These are phyloP conservation scores for Thripadectes ignobilis DNA, from an alignment of 2,797 vertebrate genomes.

Conservation along the genomic window DNA sequence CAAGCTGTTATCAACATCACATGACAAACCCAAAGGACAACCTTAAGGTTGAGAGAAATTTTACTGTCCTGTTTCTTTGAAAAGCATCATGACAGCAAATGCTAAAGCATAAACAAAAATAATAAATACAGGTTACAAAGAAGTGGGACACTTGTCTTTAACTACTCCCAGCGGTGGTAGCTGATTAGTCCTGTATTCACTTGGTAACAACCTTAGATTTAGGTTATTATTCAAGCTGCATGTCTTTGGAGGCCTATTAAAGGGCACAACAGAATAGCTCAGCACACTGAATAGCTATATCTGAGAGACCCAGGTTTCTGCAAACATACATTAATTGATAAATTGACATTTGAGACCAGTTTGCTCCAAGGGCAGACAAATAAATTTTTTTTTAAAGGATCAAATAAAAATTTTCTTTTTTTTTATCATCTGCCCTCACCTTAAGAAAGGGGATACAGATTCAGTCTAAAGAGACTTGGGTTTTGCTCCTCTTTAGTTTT, in stretches of 20 bases:
- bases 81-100: background rate
- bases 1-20: background rate
- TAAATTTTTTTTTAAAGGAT: background rate
- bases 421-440: rapidly evolving
- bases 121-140: background rate
- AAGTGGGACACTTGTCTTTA: background rate
- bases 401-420: background rate
- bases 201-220: background rate
- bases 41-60: background rate
- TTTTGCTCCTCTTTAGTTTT: background rate
- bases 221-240: background rate
- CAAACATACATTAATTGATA: background rate
- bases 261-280: background rate
- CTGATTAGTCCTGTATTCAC: background rate
- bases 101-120: background rate
- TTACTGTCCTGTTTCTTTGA: background rate
- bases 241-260: background rate
- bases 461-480: background rate
- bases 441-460: rapidly evolving
- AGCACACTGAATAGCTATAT: background rate
- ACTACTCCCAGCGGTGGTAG: background rate
- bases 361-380: background rate
- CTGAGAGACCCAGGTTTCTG: background rate
- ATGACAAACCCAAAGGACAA: background rate
- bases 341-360: background rate